Conservation (phyloP, 23 tunicate genomes). For the Halocynthia aurantium region DNA sequence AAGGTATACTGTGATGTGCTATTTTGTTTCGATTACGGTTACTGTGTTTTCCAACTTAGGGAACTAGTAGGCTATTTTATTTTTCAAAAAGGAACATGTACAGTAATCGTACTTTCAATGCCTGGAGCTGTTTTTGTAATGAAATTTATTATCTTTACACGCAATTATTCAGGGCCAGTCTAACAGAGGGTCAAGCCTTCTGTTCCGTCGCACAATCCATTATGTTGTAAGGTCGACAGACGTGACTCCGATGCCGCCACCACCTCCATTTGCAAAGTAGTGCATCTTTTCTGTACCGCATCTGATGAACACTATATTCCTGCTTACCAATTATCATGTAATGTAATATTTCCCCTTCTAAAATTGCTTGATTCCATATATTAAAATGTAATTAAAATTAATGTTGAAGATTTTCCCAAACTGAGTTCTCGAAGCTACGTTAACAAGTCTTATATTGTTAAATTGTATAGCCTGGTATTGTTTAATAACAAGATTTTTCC, state of each 20-base stretch:
- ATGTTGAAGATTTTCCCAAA: too few species aligned
- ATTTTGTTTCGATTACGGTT: background rate
- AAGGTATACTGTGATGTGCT: constrained; percentile 5
- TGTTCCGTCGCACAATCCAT: constrained; percentile 45
- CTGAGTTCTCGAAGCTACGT: too few species aligned
- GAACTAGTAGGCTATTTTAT: background rate
- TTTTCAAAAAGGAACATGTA: background rate
- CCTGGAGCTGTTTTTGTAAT: background rate
- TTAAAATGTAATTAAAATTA: too few species aligned
- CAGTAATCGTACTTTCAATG: background rate
- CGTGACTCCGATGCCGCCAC: constrained; percentile 40
- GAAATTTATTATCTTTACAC: background rate
- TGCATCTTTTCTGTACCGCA: too few species aligned
- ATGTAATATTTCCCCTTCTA: too few species aligned
- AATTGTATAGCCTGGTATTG: too few species aligned
- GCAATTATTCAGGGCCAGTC: constrained; percentile 42
- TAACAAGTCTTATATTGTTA: too few species aligned
- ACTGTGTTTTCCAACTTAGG: background rate
- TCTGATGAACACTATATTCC: too few species aligned
- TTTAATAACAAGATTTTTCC: too few species aligned
- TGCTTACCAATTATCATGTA: too few species aligned
- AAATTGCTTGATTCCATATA: too few species aligned
- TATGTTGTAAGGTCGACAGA: constrained; percentile 25
- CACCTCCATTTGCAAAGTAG: constrained; percentile 18
- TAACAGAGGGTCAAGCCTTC: constrained; percentile 60